Conservation (phyloP, 2,888 invertebrate genomes). For the Eupithecia subfuscata region DNA sequence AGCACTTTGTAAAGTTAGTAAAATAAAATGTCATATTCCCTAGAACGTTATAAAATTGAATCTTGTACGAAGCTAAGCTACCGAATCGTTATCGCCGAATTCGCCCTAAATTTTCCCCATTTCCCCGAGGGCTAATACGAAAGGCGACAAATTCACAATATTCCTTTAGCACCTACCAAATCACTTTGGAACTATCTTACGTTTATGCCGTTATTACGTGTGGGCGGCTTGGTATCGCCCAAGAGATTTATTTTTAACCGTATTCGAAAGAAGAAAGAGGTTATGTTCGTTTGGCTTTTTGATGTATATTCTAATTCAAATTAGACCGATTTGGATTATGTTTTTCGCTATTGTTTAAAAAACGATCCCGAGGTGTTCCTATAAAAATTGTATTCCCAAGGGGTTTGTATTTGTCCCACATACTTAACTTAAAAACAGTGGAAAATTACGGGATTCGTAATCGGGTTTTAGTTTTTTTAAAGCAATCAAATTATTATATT, state of each 20-base stretch:
- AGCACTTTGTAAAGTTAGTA: not conserved
- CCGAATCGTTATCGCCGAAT: slow-evolving; percentile 1
- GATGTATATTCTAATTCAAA: too few species aligned
- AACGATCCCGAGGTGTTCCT: too few species aligned
- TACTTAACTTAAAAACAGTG: too few species aligned
- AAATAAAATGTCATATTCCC: slow-evolving; percentile 3
- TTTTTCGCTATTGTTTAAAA: too few species aligned
- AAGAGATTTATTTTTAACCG: not conserved
- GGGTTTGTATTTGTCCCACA: too few species aligned
- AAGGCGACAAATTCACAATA: slow-evolving; percentile 13
- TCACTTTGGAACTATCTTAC: slow-evolving; percentile 12
- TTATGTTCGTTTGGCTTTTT: too few species aligned
- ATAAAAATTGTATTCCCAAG: too few species aligned
- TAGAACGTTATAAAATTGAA: slow-evolving; percentile 13
- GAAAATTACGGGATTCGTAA: too few species aligned
- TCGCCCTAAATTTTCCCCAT: slow-evolving; percentile 3
- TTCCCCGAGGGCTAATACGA: slow-evolving; percentile 12
- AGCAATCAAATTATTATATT: too few species aligned
- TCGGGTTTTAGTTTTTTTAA: too few species aligned
- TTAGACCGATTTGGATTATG: too few species aligned
- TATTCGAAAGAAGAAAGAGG: too few species aligned
- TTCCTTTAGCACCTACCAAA: slow-evolving; percentile 10
- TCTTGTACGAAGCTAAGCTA: slow-evolving; percentile 6
- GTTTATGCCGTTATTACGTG: not conserved
- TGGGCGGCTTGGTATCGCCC: not conserved